phyloP scores from a whole-genome alignment of 2,888 invertebrate species.

The Cacoxenus indagator region DNA sequence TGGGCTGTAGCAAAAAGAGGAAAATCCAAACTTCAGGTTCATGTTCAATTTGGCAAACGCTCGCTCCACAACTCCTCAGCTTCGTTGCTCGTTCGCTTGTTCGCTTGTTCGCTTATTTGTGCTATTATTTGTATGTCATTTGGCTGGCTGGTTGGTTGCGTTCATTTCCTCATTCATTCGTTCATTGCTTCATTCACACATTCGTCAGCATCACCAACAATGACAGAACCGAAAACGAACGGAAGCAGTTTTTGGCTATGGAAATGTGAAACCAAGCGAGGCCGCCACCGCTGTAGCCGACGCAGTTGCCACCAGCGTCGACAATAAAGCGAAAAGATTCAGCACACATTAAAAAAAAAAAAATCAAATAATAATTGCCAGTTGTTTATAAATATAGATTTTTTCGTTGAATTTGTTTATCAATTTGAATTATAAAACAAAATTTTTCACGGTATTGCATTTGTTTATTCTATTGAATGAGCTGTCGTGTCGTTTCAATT shows the following conservation, averaged over 20 bases:
- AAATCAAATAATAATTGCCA: constrained; percentile 18
- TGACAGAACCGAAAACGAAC: constrained; percentile 41
- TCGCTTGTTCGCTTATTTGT: constrained; percentile 18
- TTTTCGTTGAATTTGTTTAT: constrained; percentile 48
- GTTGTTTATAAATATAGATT: constrained; percentile 32
- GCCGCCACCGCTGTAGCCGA: constrained; percentile 33
- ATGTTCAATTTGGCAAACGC: neutral
- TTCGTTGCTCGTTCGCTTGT: neutral
- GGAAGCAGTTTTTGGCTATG: constrained; percentile 47
- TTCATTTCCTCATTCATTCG: neutral
- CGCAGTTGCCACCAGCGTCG: neutral
- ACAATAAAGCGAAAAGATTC: constrained; percentile 31
- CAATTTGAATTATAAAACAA: constrained; percentile 47
- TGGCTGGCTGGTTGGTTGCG: constrained; percentile 10
- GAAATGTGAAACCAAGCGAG: constrained; percentile 65
- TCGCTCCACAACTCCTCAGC: too few species aligned
- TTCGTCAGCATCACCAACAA: constrained; percentile 31
- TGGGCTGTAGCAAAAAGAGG: neutral
- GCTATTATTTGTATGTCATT: constrained; percentile 13
- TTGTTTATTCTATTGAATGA: neutral
- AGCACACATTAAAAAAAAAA: constrained; percentile 24
- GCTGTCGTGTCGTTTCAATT: constrained; percentile 29
- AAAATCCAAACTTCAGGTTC: constrained; percentile 7
- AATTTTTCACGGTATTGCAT: constrained; percentile 9
- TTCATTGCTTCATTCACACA: constrained; percentile 13